Base-by-base conservation (phyloP, 2,888 invertebrate genomes). In the Leptopterna dolabrata region DNA sequence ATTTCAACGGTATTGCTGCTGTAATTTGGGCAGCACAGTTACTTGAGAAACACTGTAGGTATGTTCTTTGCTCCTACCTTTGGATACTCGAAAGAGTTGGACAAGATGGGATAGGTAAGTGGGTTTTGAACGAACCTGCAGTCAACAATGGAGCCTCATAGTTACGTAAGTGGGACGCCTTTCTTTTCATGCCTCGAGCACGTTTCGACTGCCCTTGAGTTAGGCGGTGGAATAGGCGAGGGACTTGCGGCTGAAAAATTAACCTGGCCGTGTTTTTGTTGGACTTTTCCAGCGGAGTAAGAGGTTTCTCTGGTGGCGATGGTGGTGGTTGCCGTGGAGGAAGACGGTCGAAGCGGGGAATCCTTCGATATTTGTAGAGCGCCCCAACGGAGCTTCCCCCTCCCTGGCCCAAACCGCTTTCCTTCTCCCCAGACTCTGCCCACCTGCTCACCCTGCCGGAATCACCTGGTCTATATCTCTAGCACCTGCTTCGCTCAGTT, bases 391-490 rank as follows among this genome's bases (percentile, higher is more conserved):
- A 51, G 51, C 51, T 51, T 16, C n/a, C 51, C n/a, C 63, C 0
- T 19, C 4, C 51, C 24, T 24, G 13, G 24, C 24, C 63, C 24
- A 24, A 63, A 24, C 63, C 63, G 24, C 24, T 63, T 73, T 36
- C 45, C 78, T 11, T 24, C 24, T 81, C 24, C n/a, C n/a, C 43
- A 47, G 29, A 47, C 51, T 81, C 19, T 27, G 30, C 51, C 81
- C 51, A 81, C 81, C 81, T 55, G 55, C 81, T 55, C 36, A 27
- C 63, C 19, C 27, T 27, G 43, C 84, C 70, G 43, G 43, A 86
- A 86, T 86, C 76, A 78, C 86, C 76, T 41, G 78, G 86, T 86
- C 86, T 55, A 86, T 86, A 86, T 86, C 86, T 55, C 76, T n/a
- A 55, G 55, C 86, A 86, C 86, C 86, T 86, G 86, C 86, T 86